These are phyloP conservation scores for Syritta pipiens DNA, from an alignment of 2,888 invertebrate species.

Conservation along the genomic window DNA sequence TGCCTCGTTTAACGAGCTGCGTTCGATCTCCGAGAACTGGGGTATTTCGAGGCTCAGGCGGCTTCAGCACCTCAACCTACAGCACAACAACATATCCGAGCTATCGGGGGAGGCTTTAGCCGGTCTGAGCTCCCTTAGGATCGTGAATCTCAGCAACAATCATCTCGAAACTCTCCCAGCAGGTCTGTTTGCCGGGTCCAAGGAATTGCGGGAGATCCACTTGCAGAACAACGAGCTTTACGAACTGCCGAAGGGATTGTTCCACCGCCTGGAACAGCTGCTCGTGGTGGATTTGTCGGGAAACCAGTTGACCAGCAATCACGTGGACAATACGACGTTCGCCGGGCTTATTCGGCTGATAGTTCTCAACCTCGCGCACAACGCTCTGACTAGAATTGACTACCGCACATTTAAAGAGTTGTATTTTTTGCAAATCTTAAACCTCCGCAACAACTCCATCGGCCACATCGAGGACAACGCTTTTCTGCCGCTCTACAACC, in stretches of 20 bases:
- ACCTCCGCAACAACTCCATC: constrained; percentile 91
- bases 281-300: constrained; percentile 91
- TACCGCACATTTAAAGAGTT: constrained; percentile 92
- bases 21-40: constrained; percentile 85
- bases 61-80: constrained; percentile 88
- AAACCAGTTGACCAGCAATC: constrained; percentile 91
- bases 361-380: constrained; percentile 91
- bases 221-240: constrained; percentile 91
- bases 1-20: constrained; percentile 89
- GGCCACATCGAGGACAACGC: constrained; percentile 93
- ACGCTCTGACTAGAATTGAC: constrained; percentile 90
- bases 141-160: constrained; percentile 93
- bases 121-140: constrained; percentile 88
- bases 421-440: constrained; percentile 91
- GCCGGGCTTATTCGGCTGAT: constrained; percentile 90
- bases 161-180: constrained; percentile 89
- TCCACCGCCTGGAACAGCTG: constrained; percentile 91
- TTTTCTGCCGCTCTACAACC: constrained; percentile 91
- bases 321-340: constrained; percentile 93
- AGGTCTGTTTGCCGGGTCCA: constrained; percentile 89
- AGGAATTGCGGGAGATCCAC: constrained; percentile 90
- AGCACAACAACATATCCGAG: constrained; percentile 91
- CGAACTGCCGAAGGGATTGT: constrained; percentile 89
- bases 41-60: constrained; percentile 88
- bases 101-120: constrained; percentile 89